Conservation (phyloP, 2,888 invertebrate species). For the Mimas tiliae region DNA sequence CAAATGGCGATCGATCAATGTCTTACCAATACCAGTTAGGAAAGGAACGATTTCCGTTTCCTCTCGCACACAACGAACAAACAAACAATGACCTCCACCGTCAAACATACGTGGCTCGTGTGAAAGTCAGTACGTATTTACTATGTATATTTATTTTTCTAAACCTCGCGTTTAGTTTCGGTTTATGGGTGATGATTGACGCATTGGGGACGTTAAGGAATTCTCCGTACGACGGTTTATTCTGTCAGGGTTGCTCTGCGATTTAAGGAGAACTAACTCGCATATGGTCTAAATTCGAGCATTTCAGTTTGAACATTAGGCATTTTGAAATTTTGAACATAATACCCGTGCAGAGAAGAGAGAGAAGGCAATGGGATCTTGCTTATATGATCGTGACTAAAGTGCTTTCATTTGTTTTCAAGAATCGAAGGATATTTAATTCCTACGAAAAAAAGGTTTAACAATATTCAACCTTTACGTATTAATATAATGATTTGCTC, state of each 20-base stretch:
- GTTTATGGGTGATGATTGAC: constrained; percentile 17
- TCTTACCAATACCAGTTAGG: constrained; percentile 48
- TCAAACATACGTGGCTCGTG: constrained; percentile 39
- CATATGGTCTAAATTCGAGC: no score
- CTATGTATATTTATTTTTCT: constrained; percentile 18
- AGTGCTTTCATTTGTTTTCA: no score
- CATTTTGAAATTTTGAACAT: no score
- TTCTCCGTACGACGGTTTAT: constrained; percentile 8
- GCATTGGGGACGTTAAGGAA: constrained; percentile 13
- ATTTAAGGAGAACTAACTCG: background rate
- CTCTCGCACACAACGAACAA: constrained; percentile 38
- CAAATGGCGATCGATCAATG: constrained; percentile 56
- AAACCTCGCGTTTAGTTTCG: background rate
- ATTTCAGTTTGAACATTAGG: no score
- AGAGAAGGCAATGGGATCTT: no score
- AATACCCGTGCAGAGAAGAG: no score
- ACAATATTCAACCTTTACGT: no score
- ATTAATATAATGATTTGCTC: no score
- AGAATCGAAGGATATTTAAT: no score
- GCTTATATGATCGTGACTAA: no score
- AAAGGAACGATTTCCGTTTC: constrained; percentile 63
- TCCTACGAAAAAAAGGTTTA: no score
- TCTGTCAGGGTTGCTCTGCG: background rate
- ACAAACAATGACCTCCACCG: constrained; percentile 47
- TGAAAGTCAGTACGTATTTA: constrained; percentile 3